A percentile compares a stretch with the other conserved stretches of the same genome.
These are phyloP conservation scores for Sterrhoptilus dennistouni DNA, from an alignment of 2,113 vertebrate genomes.

Conservation along the genomic window DNA sequence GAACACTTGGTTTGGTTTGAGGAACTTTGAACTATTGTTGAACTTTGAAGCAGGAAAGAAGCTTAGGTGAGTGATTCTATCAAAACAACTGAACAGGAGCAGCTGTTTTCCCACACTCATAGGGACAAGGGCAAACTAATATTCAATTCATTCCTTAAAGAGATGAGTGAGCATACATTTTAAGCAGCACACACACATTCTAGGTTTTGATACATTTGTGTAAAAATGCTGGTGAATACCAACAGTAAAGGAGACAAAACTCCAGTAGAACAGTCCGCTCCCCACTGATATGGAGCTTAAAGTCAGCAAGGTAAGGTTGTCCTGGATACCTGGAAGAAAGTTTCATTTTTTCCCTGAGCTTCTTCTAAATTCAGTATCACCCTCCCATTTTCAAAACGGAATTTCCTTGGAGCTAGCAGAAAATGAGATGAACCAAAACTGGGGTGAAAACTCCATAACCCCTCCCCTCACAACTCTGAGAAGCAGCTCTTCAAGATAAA, in stretches of 20 bases:
- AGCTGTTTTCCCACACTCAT: background rate
- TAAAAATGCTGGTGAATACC: background rate
- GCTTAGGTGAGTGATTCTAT: background rate
- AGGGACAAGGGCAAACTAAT: background rate
- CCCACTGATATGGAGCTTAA: background rate
- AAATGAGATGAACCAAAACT: background rate
- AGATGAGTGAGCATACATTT: background rate
- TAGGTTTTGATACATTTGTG: background rate
- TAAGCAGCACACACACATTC: background rate
- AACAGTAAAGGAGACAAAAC: background rate
- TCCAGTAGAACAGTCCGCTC: background rate
- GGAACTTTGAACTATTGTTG: slow-evolving; percentile 46
- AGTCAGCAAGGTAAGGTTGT: background rate
- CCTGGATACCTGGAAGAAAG: background rate
- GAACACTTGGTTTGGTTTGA: background rate
- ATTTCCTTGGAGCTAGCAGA: background rate
- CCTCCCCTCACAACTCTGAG: background rate
- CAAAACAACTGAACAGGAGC: background rate
- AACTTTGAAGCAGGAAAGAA: slow-evolving; percentile 37
- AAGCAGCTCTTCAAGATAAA: background rate
- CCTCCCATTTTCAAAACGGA: background rate
- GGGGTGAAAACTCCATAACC: background rate
- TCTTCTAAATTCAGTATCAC: background rate
- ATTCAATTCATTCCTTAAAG: background rate
- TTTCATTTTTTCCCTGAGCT: background rate